Conservation (phyloP, 2,888 invertebrate species). For the Tiphia femorata region DNA sequence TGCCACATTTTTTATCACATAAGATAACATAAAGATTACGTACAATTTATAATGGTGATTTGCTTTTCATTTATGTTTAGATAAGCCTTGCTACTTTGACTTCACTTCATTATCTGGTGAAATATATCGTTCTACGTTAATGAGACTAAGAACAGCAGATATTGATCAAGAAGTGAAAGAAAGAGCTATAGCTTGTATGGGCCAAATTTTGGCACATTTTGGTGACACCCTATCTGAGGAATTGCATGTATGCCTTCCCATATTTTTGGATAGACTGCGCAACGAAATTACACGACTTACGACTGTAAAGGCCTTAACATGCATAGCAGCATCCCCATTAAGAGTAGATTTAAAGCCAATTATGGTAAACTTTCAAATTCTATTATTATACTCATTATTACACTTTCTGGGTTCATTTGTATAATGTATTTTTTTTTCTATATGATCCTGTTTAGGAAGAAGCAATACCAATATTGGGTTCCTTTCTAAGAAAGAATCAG, state of each 20-base stretch:
- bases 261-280: constrained; percentile 93
- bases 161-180: constrained; percentile 99
- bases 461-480: constrained; percentile 91
- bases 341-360: constrained; percentile 87
- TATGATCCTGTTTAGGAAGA: constrained; percentile 75
- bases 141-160: constrained; percentile 91
- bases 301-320: constrained; percentile 95
- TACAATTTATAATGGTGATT: too few relatives aligned
- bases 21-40: too few relatives aligned
- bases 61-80: constrained; percentile 54
- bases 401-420: too few relatives aligned
- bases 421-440: constrained; percentile 54
- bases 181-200: constrained; percentile 96
- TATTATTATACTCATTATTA: not conserved
- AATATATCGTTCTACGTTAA: constrained; percentile 87
- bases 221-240: constrained; percentile 88
- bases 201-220: constrained; percentile 92
- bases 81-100: constrained; percentile 75
- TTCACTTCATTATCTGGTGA: constrained; percentile 83
- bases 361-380: constrained; percentile 70
- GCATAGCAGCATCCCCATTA: constrained; percentile 92
- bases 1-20: not conserved
- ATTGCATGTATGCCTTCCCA: constrained; percentile 88
- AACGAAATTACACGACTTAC: constrained; percentile 98
- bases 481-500: constrained; percentile 96